Conservation (phyloP, 2,888 invertebrate species). For the Harpagoxenus sublaevis region DNA sequence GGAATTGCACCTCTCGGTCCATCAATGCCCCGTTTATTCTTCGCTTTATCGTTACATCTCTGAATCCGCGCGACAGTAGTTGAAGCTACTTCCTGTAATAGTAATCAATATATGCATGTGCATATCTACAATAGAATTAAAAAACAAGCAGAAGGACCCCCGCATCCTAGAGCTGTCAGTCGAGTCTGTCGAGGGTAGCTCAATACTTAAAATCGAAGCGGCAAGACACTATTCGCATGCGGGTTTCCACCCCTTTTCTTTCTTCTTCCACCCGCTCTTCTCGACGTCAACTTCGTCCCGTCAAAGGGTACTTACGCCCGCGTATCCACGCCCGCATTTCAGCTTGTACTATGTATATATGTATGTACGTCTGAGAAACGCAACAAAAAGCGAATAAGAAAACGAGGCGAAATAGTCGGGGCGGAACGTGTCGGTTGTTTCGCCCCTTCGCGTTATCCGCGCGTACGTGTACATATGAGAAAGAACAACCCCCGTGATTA, state of each 20-base stretch:
- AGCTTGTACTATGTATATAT: not conserved
- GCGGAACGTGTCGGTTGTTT: constrained; percentile 56
- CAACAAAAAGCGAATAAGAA: constrained; percentile 38
- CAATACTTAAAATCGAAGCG: not conserved
- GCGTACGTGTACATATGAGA: not conserved
- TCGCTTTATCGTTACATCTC: not conserved
- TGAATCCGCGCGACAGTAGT: not conserved
- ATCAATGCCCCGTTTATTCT: constrained; percentile 17
- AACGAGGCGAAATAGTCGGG: constrained; percentile 33
- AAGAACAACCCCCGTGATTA: not conserved
- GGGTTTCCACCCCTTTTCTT: not conserved
- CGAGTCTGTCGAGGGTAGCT: too few relatives aligned
- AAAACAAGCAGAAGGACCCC: not conserved
- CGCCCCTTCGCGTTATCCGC: not conserved
- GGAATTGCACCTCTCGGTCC: not conserved
- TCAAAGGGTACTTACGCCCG: not conserved
- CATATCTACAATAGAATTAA: not conserved
- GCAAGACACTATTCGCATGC: not conserved
- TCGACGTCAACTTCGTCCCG: not conserved
- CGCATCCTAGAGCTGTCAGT: not conserved
- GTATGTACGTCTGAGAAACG: constrained; percentile 10
- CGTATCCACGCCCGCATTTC: constrained; percentile 32
- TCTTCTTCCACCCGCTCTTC: not conserved
- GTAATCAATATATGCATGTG: not conserved
- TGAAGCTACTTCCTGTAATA: not conserved